A percentile compares a stretch with the other conserved stretches of the same genome.
phyloP scores from a whole-genome alignment of 2,113 vertebrate species.

The Amblyopsis rosae region DNA sequence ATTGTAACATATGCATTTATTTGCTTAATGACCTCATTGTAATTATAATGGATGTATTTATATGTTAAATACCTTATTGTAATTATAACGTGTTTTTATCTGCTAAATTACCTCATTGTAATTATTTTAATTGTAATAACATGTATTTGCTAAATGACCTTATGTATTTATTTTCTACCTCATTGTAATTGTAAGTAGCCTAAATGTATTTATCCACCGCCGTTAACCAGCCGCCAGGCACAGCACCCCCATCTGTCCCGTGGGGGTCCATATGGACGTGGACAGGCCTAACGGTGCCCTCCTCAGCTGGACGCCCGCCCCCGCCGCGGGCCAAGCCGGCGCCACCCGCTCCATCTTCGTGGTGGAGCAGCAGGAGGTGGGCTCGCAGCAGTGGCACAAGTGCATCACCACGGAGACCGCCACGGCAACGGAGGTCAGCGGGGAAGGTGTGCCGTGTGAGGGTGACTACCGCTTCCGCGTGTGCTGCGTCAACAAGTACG shows the following conservation, averaged over 20 bases:
- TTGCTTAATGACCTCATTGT: too few species aligned
- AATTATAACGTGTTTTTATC: too few species aligned
- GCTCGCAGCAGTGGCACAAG: constrained; percentile 85
- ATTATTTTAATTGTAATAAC: neutral
- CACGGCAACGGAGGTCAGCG: constrained; percentile 76
- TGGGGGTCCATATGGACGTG: constrained; percentile 77
- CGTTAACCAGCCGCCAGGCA: constrained; percentile 78
- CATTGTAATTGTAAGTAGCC: too few species aligned
- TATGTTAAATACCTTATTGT: too few species aligned
- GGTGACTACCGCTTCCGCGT: constrained; percentile 87
- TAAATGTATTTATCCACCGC: neutral
- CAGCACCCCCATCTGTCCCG: constrained; percentile 80
- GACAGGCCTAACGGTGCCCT: constrained; percentile 79
- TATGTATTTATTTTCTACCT: too few species aligned
- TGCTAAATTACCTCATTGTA: too few species aligned
- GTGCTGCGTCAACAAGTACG: constrained; percentile 85
- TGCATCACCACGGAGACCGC: constrained; percentile 83
- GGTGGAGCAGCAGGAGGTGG: constrained; percentile 84
- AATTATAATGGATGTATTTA: too few species aligned
- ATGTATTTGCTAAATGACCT: too few species aligned
- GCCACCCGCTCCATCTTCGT: constrained; percentile 81
- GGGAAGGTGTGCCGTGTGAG: constrained; percentile 81
- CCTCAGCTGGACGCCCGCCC: constrained; percentile 82
- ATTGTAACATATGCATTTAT: too few species aligned
- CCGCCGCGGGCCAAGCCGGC: constrained; percentile 59